Evolutionary conservation across 2,113 vertebrate genomes (phyloP).

Genomic region (Peromyscus polionotus): DNA sequence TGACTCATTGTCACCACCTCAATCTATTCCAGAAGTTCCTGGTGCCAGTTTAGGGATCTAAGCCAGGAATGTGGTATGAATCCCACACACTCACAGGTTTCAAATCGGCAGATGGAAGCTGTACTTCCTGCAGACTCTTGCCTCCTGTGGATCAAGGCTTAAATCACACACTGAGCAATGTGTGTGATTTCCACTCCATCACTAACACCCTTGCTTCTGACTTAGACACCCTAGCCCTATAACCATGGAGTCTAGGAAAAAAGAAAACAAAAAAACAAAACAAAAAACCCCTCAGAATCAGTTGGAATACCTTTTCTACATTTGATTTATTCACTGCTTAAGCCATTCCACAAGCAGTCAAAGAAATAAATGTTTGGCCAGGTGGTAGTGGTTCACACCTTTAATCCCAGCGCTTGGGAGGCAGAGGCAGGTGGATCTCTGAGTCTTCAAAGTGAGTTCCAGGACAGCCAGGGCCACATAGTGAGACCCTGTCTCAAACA

Average conservation of each 20-base stretch:
- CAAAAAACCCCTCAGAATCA: background rate
- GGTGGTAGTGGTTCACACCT: no score
- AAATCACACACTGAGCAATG: background rate
- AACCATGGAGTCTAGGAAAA: background rate
- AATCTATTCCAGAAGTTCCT: background rate
- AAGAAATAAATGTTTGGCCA: background rate
- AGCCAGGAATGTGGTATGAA: background rate
- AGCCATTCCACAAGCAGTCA: background rate
- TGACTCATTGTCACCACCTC: background rate
- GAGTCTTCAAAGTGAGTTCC: no score
- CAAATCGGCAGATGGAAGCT: background rate
- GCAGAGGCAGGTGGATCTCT: no score
- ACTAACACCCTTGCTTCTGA: background rate
- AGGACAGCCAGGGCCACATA: no score
- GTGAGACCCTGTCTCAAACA: no score
- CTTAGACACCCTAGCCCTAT: background rate
- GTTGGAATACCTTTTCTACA: background rate
- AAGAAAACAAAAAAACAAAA: background rate
- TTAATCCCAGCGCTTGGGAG: no score
- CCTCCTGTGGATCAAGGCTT: background rate
- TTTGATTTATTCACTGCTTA: background rate
- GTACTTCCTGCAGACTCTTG: background rate
- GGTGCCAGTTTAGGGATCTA: background rate
- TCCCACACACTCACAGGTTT: background rate
- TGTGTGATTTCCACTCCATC: background rate